Percentiles rank a stretch among this genome's conserved stretches.
Conservation (phyloP, 2,797 vertebrate genomes). For the Trachops cirrhosus region DNA sequence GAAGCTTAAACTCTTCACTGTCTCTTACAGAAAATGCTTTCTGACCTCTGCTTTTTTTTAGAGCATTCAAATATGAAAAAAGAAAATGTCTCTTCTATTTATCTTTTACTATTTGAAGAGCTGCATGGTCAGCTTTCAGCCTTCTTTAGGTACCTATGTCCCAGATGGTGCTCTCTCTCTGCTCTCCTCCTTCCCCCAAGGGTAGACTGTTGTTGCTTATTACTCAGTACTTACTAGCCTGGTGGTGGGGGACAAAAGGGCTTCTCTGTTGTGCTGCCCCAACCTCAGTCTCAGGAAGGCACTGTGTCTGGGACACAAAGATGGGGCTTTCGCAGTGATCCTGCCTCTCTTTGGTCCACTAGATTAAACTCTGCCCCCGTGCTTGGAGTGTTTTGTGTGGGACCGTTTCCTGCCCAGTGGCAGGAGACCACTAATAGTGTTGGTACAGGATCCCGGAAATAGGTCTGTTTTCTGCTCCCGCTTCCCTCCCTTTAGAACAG, state of each 20-base stretch:
- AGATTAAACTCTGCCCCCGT: background rate
- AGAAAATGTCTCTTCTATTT: background rate
- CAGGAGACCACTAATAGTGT: background rate
- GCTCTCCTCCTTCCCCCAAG: background rate
- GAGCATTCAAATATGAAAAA: background rate
- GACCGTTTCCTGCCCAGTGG: background rate
- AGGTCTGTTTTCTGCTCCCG: background rate
- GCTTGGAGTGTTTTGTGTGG: background rate
- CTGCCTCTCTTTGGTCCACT: background rate
- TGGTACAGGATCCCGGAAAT: background rate
- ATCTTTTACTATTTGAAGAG: background rate
- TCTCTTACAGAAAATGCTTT: background rate
- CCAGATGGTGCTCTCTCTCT: background rate
- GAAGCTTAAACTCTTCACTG: background rate
- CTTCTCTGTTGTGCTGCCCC: background rate
- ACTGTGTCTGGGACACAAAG: background rate
- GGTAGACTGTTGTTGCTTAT: background rate
- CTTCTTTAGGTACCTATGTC: background rate
- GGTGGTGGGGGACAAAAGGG: fast-evolving
- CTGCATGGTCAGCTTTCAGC: background rate
- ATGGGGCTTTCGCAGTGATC: background rate
- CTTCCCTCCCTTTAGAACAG: background rate
- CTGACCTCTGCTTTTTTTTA: background rate
- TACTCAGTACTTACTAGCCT: background rate
- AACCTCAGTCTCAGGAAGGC: background rate